phyloP scores from a whole-genome alignment of 2,797 vertebrate species.

The Bradypodion ventrale region DNA sequence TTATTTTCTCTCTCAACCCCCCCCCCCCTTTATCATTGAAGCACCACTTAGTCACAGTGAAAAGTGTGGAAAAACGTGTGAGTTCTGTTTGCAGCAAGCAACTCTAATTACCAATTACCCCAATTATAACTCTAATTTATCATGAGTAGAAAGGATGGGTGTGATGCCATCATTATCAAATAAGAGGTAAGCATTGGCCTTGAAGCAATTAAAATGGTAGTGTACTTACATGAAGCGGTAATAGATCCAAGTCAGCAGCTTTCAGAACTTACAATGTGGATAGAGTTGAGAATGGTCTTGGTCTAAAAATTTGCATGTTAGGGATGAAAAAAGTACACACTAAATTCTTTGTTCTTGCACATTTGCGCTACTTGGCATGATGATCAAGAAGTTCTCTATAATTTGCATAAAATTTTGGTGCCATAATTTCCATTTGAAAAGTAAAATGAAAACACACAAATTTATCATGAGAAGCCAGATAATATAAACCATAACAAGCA shows the following conservation, averaged over 20 bases:
- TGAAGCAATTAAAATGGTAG: neutral
- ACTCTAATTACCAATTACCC: neutral
- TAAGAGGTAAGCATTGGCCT: neutral
- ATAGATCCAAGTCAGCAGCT: neutral
- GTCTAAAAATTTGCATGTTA: neutral
- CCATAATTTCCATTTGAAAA: too few species aligned
- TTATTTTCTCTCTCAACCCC: neutral
- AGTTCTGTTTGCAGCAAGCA: neutral
- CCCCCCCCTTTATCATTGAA: neutral
- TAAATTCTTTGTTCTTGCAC: too few species aligned
- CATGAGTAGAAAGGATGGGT: neutral
- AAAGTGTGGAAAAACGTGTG: neutral
- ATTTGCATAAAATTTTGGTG: too few species aligned
- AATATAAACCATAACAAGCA: too few species aligned
- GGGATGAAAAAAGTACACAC: too few species aligned
- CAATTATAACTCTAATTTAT: neutral
- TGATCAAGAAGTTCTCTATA: too few species aligned
- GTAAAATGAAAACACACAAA: too few species aligned
- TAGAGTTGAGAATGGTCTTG: neutral
- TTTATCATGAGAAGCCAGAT: too few species aligned
- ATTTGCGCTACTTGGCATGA: too few species aligned
- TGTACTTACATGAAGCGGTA: neutral
- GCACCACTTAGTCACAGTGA: neutral
- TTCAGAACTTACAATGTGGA: neutral
- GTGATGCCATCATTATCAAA: neutral